A percentile compares a stretch with the other conserved stretches of the same genome.
Conservation (phyloP, 2,113 vertebrate species). For the Mohoua ochrocephala region DNA sequence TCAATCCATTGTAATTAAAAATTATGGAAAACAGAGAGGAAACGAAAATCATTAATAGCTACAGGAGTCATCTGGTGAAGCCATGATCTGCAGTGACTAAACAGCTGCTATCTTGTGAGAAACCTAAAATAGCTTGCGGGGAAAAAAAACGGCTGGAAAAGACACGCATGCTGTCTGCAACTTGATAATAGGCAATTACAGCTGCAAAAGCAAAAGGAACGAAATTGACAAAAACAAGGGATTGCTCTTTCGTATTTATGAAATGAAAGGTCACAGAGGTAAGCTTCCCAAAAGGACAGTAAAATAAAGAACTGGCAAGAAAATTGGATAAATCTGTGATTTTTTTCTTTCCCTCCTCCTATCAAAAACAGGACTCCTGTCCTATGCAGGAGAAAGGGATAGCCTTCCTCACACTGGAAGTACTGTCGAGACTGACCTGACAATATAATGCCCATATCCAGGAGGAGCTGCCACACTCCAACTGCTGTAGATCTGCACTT, state of each 20-base stretch:
- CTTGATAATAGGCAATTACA: neutral
- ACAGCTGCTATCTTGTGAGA: neutral
- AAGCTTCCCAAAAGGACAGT: neutral
- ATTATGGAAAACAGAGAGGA: neutral
- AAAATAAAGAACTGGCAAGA: neutral
- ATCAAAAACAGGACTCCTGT: neutral
- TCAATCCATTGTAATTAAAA: neutral
- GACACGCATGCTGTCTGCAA: rapidly evolving
- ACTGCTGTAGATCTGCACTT: constrained; percentile 85
- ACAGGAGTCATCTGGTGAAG: neutral
- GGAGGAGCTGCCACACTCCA: constrained; percentile 92
- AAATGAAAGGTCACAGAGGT: neutral
- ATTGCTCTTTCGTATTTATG: neutral
- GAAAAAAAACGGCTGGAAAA: neutral
- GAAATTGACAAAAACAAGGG: neutral
- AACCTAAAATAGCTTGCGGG: neutral
- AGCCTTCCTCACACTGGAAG: neutral
- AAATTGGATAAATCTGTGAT: neutral
- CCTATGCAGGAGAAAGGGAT: neutral
- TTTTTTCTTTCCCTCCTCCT: neutral
- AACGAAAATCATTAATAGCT: neutral
- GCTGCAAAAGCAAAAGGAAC: neutral
- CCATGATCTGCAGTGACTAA: neutral
- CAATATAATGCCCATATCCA: constrained; percentile 93
- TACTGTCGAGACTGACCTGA: constrained; percentile 79